A percentile compares a stretch with the other conserved stretches of the same genome.
Conservation (phyloP, 2,113 vertebrate species). For the Papio anubis region DNA sequence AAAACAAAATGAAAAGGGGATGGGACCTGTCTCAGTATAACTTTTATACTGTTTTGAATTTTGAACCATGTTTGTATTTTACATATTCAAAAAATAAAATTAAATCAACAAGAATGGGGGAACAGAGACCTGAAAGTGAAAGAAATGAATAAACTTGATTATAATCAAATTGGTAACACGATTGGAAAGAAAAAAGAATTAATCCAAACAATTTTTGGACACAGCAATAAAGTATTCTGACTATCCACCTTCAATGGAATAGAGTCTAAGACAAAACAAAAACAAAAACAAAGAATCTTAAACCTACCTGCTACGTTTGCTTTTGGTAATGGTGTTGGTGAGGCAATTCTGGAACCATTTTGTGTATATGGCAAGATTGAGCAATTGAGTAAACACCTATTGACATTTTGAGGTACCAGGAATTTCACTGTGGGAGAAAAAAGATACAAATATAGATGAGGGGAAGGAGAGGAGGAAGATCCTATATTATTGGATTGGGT, state of each 20-base stretch:
- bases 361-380: not conserved
- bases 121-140: not conserved
- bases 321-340: not conserved
- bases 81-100: slow-evolving; percentile 15
- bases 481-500: not conserved
- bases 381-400: not conserved
- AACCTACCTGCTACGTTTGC: not conserved
- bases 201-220: not conserved
- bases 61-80: not conserved
- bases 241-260: not conserved
- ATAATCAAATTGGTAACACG: not conserved
- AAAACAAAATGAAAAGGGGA: not conserved
- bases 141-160: not conserved
- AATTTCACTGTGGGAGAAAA: not conserved
- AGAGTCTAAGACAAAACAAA: not conserved
- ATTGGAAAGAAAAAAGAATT: not conserved
- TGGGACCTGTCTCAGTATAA: not conserved
- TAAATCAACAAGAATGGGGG: not conserved
- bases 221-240: not conserved
- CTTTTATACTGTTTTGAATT: not conserved
- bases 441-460: not conserved
- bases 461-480: not conserved
- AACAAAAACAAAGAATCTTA: not conserved
- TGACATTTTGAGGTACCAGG: not conserved
- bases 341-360: slow-evolving; percentile 14